Evolutionary conservation across 2,888 invertebrate species (phyloP).

Genomic region (Idaea biselata): DNA sequence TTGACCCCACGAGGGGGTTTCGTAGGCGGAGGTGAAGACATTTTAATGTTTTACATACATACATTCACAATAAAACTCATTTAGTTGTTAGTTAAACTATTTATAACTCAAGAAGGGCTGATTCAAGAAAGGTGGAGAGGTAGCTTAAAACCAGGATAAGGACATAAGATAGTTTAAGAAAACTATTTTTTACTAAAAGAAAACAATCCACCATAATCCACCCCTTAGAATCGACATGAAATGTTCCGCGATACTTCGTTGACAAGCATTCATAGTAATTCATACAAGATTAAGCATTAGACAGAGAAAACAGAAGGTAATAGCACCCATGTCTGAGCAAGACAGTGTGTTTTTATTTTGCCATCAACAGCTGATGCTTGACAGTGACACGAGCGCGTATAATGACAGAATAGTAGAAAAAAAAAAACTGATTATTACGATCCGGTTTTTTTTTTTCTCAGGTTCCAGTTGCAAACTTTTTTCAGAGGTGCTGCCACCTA

Average conservation of each 20-base stretch:
- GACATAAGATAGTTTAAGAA: background rate
- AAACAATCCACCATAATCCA: background rate
- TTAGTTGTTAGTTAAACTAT: no score
- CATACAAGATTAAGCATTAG: background rate
- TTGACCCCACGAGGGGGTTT: conserved; percentile 94
- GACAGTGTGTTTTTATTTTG: background rate
- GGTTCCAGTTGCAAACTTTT: no score
- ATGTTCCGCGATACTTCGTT: background rate
- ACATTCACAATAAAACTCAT: conserved; percentile 24
- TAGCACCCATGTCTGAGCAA: background rate
- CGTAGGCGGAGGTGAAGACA: conserved; percentile 87
- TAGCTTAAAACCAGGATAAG: no score
- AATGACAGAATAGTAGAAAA: no score
- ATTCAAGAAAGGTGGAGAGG: no score
- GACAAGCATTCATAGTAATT: background rate
- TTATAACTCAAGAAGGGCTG: no score
- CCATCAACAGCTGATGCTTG: background rate
- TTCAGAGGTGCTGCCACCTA: no score
- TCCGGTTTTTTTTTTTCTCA: no score
- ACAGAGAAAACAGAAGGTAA: background rate
- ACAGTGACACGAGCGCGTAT: background rate
- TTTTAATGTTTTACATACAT: conserved; percentile 34
- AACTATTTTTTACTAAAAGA: conserved; percentile 17
- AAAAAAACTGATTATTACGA: no score
- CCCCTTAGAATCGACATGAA: background rate